Conservation (phyloP, 2,888 invertebrate genomes). For the Cepaea hortensis region DNA sequence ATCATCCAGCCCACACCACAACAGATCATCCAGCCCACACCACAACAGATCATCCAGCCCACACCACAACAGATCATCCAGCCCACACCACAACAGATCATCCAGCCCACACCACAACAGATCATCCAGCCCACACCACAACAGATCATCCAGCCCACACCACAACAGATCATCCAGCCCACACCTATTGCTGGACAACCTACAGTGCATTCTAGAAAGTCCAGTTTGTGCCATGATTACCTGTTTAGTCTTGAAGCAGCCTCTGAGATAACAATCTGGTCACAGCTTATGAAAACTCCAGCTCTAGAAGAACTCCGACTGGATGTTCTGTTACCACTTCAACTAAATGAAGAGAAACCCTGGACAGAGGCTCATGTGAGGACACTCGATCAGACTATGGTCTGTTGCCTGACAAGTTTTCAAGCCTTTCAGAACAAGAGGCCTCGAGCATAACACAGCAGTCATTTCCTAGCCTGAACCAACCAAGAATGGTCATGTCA, state of each 20-base stretch:
- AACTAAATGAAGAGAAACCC: not conserved
- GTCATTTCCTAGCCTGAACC: slow-evolving; percentile 32
- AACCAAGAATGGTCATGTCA: slow-evolving; percentile 44
- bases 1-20: not conserved
- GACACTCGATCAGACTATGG: not conserved
- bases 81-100: no score
- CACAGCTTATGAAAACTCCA: not conserved
- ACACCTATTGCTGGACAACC: not conserved
- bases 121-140: not conserved
- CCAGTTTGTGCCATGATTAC: not conserved
- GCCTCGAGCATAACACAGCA: not conserved
- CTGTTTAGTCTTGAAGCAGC: not conserved
- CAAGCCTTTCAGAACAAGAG: not conserved
- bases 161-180: not conserved
- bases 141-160: no score
- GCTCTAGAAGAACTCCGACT: not conserved
- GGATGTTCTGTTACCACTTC: not conserved
- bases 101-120: not conserved
- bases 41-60: no score
- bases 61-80: not conserved
- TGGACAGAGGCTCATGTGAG: not conserved
- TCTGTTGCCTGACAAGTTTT: not conserved
- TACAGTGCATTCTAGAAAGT: not conserved
- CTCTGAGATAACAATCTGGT: not conserved
- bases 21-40: not conserved